Base-by-base conservation (phyloP, 2,797 vertebrate species). In the Morelia viridis region DNA sequence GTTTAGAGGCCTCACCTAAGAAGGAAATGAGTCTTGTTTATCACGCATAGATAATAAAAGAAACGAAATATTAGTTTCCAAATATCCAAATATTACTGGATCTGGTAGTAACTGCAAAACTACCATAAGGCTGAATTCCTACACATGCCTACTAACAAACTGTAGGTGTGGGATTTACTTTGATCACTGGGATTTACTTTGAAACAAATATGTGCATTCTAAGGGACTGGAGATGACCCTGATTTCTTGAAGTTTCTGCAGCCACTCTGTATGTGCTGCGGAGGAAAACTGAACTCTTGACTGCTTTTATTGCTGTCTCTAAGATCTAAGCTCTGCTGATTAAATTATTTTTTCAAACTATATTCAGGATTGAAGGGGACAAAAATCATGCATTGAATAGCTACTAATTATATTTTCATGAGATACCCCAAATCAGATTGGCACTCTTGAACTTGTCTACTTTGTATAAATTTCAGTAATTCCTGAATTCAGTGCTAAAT, bases 401-500 rank as follows among this genome's bases (percentile, higher is more conserved):
- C 93, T 94, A 94, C 83, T 91, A 65, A 80, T 91, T 89, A 91
- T 85, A 93, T 83, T 93, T 89, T 90, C 71, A 90, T 88, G 88
- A 50, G 50, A 93, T 92, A 53, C 50, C 60, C 87, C 61, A 71
- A 90, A 83, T 80, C 84, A 92, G 61, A 88, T 91, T 88, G 86
- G 68, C 83, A 31, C 68, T 91, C 46, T 64, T 80, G 86, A 91
- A 90, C 85, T 57, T 92, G 89, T 83, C 85, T 88, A 56, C 92
- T 90, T 90, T 92, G 80, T 92, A 58, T 90, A 92, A 90, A 84
- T 89, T 87, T 57, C 92, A 96, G 15, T 65, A 93, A 91, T 90
- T 93, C 84, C 68, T 94, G 92, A 93, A 56, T 68, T 91, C 83
- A 92, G 61, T 90, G 94, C 94, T 94, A 87, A 46, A 46, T 89